Conservation (phyloP, 1,140 invertebrate genomes). For the Drosophila miranda region DNA sequence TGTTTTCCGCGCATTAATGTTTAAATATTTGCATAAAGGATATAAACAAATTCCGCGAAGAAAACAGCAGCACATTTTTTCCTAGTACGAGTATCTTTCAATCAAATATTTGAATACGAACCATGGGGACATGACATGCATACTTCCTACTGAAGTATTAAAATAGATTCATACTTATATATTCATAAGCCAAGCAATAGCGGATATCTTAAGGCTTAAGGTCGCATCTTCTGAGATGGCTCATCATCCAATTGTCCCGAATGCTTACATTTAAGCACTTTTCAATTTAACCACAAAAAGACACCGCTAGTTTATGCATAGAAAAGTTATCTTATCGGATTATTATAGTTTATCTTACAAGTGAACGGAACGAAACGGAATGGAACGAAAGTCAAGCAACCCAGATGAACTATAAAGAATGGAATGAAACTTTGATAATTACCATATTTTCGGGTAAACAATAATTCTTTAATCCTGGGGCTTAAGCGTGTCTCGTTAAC, state of each 20-base stretch:
- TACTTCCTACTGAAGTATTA: background rate
- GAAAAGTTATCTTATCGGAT: too few species aligned
- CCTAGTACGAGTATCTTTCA: constrained; percentile 10
- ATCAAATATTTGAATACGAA: constrained; percentile 21
- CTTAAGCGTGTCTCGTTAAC: background rate
- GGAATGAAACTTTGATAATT: too few species aligned
- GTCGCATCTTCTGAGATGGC: background rate
- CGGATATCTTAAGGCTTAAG: too few species aligned
- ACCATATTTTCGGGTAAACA: background rate
- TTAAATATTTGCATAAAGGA: constrained; percentile 41
- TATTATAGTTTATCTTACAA: too few species aligned
- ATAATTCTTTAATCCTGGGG: background rate
- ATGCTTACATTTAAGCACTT: background rate
- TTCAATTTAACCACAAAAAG: too few species aligned
- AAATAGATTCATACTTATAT: too few species aligned
- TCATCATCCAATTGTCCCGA: too few species aligned
- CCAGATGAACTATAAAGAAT: too few species aligned
- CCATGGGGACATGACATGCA: background rate
- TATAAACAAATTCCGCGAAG: constrained; percentile 29
- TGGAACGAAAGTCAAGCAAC: too few species aligned
- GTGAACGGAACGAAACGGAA: too few species aligned
- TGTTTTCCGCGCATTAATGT: constrained; percentile 19
- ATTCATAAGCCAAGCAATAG: too few species aligned
- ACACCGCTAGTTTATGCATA: too few species aligned
- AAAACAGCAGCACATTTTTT: constrained; percentile 15